Conservation (phyloP, 2,888 invertebrate species). For the Orchesellides sinensis region DNA sequence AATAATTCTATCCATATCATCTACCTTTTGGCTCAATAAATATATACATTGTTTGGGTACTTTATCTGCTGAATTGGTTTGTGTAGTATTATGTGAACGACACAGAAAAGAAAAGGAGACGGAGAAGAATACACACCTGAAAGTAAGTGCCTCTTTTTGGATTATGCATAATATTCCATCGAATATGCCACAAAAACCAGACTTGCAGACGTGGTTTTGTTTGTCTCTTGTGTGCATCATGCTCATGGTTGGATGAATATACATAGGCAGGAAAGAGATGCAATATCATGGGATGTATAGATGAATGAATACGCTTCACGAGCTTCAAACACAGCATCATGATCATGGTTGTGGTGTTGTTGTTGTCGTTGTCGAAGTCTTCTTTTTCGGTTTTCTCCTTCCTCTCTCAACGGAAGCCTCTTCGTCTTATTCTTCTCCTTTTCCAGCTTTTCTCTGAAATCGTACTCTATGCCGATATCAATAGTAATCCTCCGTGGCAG, state of each 20-base stretch:
- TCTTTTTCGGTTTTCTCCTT: background rate
- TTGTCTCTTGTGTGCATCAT: background rate
- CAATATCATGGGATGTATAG: background rate
- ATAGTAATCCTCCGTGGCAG: constrained; percentile 48
- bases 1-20: no score
- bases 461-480: constrained; percentile 35
- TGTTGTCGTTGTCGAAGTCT: constrained; percentile 3
- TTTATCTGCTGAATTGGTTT: no score
- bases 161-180: no score
- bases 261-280: background rate
- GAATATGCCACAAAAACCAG: background rate
- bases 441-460: background rate
- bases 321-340: constrained; percentile 1
- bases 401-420: constrained; percentile 7
- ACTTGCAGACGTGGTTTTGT: background rate
- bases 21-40: no score
- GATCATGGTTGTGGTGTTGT: background rate
- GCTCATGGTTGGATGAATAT: background rate
- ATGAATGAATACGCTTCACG: no score
- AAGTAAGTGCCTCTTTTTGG: constrained; percentile 31
- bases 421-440: background rate
- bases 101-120: background rate
- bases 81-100: no score
- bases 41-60: no score
- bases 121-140: constrained; percentile 28